Base-by-base conservation (phyloP, 1,140 invertebrate species). In the Heliconius melpomene region DNA sequence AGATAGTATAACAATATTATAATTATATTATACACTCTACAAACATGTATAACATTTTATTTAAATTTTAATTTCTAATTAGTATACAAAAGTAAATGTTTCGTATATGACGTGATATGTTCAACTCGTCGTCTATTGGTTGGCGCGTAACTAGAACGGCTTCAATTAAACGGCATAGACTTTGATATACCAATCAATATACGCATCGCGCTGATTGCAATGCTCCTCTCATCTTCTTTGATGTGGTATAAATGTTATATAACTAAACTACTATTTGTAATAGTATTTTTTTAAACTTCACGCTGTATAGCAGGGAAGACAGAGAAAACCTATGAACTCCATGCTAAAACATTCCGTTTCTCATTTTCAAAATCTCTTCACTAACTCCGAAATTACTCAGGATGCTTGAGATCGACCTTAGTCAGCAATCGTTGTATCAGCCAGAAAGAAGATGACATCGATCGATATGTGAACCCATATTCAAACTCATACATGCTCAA, bases 171-270 rank as follows among this genome's bases (percentile, higher is more conserved):
- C 74, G 16, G 50, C 9, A 57, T 57, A 57, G 52, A 75, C 74
- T 75, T 75, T 75, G 74, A 75, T 75, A 57, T 32, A 75, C 50
- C 46, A 75, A 75, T 75, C 74, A 75, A 75, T 75, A 75, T 8
- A 54, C 52, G 74, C 74, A 75, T 75, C 52, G 74, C 54, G 29
- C 74, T 60, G 54, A 75, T 75, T 75, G 74, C 74, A 75, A 54
- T 52, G 23, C 9, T 57, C 54, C 54, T 20, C 54, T 57, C 54
- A 23, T 57, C 54, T 57, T 57, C 54, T 57, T 23, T 57, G 0
- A 57, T 23, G 54, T 57, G 7, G 6, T 1, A 23, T 1, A 23
- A 8, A 18, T 52, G 18, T 52, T 52, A 57, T 57, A 57, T 57
- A 23, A 57, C n/a, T 23, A 23, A 57, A n/a, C n/a, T n/a, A 57